phyloP scores from a whole-genome alignment of 2,888 invertebrate species.

The Cryptosula pallasiana region DNA sequence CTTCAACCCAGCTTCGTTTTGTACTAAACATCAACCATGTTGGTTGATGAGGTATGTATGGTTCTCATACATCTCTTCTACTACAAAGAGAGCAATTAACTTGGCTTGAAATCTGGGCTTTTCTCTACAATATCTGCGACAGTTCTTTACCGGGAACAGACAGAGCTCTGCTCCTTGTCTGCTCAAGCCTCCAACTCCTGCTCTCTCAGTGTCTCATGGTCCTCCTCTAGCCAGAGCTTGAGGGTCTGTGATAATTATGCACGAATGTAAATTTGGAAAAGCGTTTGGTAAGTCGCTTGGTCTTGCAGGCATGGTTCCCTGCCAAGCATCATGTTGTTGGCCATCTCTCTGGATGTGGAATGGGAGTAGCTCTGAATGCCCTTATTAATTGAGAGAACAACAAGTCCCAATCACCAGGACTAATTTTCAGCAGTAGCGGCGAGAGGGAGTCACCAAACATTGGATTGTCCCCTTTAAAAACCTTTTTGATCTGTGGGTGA shows the following conservation, averaged over 20 bases:
- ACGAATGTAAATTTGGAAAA: not conserved
- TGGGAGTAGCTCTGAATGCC: no score
- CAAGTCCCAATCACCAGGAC: no score
- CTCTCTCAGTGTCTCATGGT: not conserved
- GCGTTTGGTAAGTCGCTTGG: not conserved
- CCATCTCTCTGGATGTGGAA: no score
- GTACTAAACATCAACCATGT: no score
- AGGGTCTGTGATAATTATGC: not conserved
- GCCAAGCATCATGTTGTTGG: not conserved
- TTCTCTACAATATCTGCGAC: not conserved
- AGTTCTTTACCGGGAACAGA: not conserved
- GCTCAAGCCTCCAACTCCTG: not conserved
- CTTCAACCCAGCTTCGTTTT: no score
- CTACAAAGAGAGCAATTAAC: not conserved
- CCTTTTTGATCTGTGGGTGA: no score
- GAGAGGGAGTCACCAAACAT: no score
- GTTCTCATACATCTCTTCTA: not conserved
- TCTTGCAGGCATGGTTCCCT: not conserved
- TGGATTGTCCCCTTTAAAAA: no score
- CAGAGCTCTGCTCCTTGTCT: not conserved
- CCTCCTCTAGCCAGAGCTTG: not conserved
- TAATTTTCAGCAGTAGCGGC: no score
- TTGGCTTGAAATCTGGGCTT: not conserved
- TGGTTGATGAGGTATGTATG: no score
- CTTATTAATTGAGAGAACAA: no score